A percentile compares a stretch with the other conserved stretches of the same genome.
Evolutionary conservation across 1,140 invertebrate genomes (phyloP).

Genomic region (Pseudomyrmex pallidus): DNA sequence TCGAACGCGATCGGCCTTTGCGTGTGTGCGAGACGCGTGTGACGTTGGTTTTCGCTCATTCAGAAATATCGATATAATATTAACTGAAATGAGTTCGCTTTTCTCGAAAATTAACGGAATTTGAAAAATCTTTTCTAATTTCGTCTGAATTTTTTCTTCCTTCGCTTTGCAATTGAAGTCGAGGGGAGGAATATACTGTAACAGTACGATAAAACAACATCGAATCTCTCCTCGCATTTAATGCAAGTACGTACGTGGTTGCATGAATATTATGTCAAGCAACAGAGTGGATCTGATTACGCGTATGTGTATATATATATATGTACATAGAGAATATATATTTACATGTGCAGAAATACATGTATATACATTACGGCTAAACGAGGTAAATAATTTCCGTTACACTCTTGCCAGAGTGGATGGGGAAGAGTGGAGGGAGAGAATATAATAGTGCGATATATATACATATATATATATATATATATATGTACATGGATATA

Average conservation of each 20-base stretch:
- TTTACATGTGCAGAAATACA: no score
- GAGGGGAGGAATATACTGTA: no score
- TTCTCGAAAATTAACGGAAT: no score
- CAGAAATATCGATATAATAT: no score
- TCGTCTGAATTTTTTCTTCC: not conserved
- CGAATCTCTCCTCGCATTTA: no score
- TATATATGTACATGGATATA: conserved; percentile 30
- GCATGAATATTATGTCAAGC: conserved; percentile 20
- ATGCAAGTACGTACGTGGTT: no score
- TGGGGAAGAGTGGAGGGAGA: not conserved
- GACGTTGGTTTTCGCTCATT: not conserved
- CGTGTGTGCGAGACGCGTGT: not conserved
- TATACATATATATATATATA: no score
- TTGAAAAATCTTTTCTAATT: no score
- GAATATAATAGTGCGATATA: not conserved
- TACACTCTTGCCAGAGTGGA: conserved; percentile 22
- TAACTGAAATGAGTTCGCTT: no score
- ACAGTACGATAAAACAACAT: not conserved
- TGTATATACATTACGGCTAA: conserved; percentile 3
- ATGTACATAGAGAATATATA: not conserved
- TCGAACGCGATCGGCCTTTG: conserved; percentile 31
- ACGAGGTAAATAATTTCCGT: conserved; percentile 46
- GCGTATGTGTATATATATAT: not conserved
- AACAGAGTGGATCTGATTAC: not conserved
- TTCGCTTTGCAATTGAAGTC: not conserved